Conservation (phyloP, 1,140 invertebrate species). For the Stegodyphus mimosarum region DNA sequence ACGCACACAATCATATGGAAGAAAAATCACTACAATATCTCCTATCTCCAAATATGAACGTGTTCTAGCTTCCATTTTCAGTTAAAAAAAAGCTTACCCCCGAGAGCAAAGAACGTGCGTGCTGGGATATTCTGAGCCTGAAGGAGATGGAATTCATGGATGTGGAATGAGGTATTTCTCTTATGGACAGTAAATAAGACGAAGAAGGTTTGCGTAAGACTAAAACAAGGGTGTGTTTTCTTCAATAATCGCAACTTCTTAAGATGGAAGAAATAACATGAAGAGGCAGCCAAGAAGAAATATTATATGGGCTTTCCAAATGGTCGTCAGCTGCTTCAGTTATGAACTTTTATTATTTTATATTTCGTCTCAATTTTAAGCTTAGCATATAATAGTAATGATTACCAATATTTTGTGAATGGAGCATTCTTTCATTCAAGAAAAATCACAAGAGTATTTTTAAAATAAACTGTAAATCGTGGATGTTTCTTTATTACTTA, state of each 20-base stretch:
- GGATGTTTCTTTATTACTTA: no score
- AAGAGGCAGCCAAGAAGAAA: not conserved
- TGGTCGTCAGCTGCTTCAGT: not conserved
- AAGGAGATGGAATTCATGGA: constrained; percentile 41
- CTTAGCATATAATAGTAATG: no score
- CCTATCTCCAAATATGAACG: constrained; percentile 35
- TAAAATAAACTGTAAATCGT: no score
- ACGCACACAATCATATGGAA: not conserved
- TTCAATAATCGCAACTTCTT: not conserved
- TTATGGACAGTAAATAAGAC: constrained; percentile 46
- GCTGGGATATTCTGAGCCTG: constrained; percentile 16
- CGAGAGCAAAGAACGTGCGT: constrained; percentile 32
- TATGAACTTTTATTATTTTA: no score
- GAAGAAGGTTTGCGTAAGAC: not conserved
- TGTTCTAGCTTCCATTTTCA: constrained; percentile 25
- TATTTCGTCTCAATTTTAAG: no score
- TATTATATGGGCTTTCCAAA: not conserved
- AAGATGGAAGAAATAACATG: not conserved
- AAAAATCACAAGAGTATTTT: no score
- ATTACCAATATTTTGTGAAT: no score
- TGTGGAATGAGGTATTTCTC: constrained; percentile 44
- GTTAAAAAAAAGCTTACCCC: constrained; percentile 18
- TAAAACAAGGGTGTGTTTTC: not conserved
- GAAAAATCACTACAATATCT: constrained; percentile 10
- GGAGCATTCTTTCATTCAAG: no score